These are phyloP conservation scores for Salminus brasiliensis DNA, from an alignment of 2,113 vertebrate genomes.

Conservation along the genomic window DNA sequence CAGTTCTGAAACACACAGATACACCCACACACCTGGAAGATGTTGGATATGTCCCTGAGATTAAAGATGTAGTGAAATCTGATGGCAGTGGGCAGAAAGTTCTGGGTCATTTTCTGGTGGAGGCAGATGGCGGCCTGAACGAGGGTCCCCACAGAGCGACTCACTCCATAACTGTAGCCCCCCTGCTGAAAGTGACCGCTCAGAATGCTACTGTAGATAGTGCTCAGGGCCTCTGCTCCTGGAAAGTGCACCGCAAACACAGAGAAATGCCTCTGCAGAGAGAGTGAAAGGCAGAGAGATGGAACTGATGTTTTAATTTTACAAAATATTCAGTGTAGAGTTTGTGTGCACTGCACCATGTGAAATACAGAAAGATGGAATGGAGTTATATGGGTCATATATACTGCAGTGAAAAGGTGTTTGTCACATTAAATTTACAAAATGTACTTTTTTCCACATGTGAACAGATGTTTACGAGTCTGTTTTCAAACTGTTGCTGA, in stretches of 20 bases:
- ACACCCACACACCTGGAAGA: constrained; percentile 73
- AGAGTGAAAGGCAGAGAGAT: neutral
- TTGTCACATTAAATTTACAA: no score
- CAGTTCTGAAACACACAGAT: neutral
- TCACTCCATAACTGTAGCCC: constrained; percentile 78
- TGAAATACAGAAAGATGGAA: no score
- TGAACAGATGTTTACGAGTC: no score
- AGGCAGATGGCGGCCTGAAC: constrained; percentile 76
- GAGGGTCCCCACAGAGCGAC: constrained; percentile 73
- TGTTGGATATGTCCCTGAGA: constrained; percentile 74
- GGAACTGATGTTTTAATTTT: no score
- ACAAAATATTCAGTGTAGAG: no score
- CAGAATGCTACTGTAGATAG: constrained; percentile 77
- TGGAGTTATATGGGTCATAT: no score
- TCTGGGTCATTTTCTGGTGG: constrained; percentile 82
- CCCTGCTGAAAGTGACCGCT: constrained; percentile 78
- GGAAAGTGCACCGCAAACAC: constrained; percentile 80
- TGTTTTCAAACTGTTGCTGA: no score
- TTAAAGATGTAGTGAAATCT: constrained; percentile 83
- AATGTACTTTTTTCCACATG: no score
- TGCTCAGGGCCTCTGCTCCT: constrained; percentile 68
- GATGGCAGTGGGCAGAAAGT: constrained; percentile 80
- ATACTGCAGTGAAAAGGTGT: no score
- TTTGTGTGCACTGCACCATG: no score
- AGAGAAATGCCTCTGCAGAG: constrained; percentile 77